A percentile compares a stretch with the other conserved stretches of the same genome.
These are phyloP conservation scores for Sander vitreus DNA, from an alignment of 2,113 vertebrate species.

Conservation along the genomic window DNA sequence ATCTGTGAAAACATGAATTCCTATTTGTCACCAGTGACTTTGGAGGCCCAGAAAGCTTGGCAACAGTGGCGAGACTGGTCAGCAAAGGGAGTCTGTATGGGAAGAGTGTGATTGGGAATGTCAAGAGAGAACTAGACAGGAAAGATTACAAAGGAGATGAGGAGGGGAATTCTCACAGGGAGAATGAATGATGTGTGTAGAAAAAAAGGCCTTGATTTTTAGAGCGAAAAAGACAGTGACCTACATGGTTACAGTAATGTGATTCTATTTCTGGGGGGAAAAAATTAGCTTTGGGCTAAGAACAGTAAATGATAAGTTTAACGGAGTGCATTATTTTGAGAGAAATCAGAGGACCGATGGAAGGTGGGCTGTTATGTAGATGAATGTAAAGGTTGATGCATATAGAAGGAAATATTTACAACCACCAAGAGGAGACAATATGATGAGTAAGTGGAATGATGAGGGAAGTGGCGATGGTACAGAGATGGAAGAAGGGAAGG, in stretches of 20 bases:
- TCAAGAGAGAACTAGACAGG: not conserved
- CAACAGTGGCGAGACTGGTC: constrained; percentile 16
- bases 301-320: not conserved
- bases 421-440: not conserved
- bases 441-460: not conserved
- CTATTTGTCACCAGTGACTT: constrained; percentile 28
- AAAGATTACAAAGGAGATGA: not conserved
- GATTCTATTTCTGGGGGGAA: constrained; percentile 22
- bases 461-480: not conserved
- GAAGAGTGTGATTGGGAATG: not conserved
- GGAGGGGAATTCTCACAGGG: constrained; percentile 9
- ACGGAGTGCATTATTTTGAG: not conserved
- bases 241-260: constrained; percentile 30
- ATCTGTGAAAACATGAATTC: constrained; percentile 28
- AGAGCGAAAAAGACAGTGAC: constrained; percentile 10
- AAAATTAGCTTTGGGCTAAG: not conserved
- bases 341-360: not conserved
- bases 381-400: not conserved
- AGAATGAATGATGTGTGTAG: not conserved
- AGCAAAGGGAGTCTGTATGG: not conserved
- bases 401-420: not conserved
- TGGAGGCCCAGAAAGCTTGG: constrained; percentile 14
- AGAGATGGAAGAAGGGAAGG: not conserved
- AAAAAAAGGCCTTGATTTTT: constrained; percentile 9
- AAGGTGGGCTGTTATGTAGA: not conserved